A percentile compares a stretch with the other conserved stretches of the same genome.
Evolutionary conservation across 2,797 vertebrate genomes (phyloP).

Genomic region (Choloepus didactylus): DNA sequence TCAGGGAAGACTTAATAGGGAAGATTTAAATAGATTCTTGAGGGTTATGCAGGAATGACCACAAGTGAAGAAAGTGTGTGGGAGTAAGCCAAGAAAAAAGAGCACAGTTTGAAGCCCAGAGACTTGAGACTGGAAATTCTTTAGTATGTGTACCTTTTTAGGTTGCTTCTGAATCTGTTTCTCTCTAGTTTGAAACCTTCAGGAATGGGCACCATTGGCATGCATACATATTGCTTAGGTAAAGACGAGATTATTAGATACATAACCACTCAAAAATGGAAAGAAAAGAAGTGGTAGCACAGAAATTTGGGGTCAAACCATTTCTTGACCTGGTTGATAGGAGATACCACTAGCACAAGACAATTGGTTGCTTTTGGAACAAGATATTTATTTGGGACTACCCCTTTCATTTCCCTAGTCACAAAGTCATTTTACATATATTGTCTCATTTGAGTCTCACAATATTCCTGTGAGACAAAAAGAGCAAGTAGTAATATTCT

Average conservation of each 20-base stretch:
- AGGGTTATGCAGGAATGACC: neutral
- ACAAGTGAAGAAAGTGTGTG: neutral
- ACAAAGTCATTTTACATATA: neutral
- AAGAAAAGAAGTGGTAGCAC: neutral
- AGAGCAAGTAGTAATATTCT: neutral
- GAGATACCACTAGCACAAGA: neutral
- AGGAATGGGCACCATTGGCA: neutral
- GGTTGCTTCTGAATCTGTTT: neutral
- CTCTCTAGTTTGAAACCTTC: neutral
- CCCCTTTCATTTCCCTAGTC: neutral
- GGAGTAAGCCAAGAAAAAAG: neutral
- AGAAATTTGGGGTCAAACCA: neutral
- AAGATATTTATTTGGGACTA: neutral
- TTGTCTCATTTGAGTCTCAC: neutral
- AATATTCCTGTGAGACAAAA: neutral
- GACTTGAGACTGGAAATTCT: neutral
- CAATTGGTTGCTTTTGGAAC: neutral
- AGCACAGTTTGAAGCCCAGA: neutral
- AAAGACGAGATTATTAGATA: neutral
- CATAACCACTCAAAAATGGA: neutral
- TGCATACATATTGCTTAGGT: neutral
- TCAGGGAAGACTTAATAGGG: neutral
- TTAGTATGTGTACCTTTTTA: neutral
- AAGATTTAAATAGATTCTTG: neutral
- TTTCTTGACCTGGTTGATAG: neutral